Evolutionary conservation across 2,888 invertebrate genomes (phyloP).

Genomic region (Dryocosmus kuriphilus): DNA sequence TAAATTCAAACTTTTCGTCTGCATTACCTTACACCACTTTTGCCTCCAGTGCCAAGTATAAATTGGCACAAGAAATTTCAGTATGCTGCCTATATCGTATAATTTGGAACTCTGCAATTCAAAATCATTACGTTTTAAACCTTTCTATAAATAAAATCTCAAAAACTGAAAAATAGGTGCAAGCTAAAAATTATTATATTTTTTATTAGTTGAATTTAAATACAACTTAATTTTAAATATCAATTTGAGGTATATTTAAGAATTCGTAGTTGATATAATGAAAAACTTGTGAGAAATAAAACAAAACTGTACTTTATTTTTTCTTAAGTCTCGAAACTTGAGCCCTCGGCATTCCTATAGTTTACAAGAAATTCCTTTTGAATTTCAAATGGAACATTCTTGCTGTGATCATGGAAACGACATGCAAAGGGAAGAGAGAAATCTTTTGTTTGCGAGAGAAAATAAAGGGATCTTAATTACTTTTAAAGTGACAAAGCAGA

Average conservation of each 20-base stretch:
- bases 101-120: too few relatives aligned
- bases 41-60: constrained; percentile 29
- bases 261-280: not conserved
- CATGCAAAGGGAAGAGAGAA: constrained; percentile 27
- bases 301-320: not conserved
- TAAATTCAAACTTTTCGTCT: constrained; percentile 26
- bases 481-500: constrained; percentile 37
- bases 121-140: too few relatives aligned
- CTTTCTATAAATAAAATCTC: too few relatives aligned
- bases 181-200: too few relatives aligned
- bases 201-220: too few relatives aligned
- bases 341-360: constrained; percentile 14
- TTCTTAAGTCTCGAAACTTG: constrained; percentile 10
- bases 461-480: constrained; percentile 32
- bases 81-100: too few relatives aligned
- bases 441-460: constrained; percentile 19
- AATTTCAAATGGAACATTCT: constrained; percentile 38
- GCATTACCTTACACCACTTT: constrained; percentile 26
- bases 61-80: constrained; percentile 35
- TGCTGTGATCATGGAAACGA: constrained; percentile 10
- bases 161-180: too few relatives aligned
- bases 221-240: too few relatives aligned
- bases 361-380: constrained; percentile 17
- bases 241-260: not conserved
- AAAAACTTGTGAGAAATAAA: not conserved